Evolutionary conservation across 2,797 vertebrate genomes (phyloP).

Genomic region (Premnoplex brunnescens): DNA sequence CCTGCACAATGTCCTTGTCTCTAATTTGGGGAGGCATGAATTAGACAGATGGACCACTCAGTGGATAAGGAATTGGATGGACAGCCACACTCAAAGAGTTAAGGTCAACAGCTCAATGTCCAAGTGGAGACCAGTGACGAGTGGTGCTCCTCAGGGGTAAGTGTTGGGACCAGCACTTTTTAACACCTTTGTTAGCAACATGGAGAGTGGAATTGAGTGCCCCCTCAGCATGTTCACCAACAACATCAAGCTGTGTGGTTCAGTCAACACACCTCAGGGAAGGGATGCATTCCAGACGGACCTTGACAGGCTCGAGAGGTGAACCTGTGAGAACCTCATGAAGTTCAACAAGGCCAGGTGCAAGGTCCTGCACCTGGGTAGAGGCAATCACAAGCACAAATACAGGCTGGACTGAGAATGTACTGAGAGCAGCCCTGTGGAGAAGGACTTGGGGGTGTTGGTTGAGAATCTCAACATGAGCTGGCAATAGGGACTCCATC

Average conservation of each 20-base stretch:
- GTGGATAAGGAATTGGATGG: not conserved
- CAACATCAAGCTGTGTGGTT: not conserved
- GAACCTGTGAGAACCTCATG: too few species aligned
- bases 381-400: not conserved
- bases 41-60: not conserved
- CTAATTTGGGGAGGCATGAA: not conserved
- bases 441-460: too few species aligned
- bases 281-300: not conserved
- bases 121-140: not conserved
- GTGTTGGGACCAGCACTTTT: not conserved
- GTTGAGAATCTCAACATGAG: rapidly evolving
- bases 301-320: too few species aligned
- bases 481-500: not conserved
- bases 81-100: not conserved
- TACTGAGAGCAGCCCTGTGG: too few species aligned
- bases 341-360: too few species aligned
- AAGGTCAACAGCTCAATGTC: not conserved
- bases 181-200: not conserved
- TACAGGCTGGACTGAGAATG: too few species aligned
- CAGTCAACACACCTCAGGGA: not conserved
- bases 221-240: not conserved
- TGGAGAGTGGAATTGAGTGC: not conserved
- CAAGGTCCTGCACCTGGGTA: too few species aligned
- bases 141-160: not conserved
- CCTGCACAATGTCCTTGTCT: not conserved